Conservation (phyloP, 1,140 invertebrate species). For the Diploscapter pachys region DNA sequence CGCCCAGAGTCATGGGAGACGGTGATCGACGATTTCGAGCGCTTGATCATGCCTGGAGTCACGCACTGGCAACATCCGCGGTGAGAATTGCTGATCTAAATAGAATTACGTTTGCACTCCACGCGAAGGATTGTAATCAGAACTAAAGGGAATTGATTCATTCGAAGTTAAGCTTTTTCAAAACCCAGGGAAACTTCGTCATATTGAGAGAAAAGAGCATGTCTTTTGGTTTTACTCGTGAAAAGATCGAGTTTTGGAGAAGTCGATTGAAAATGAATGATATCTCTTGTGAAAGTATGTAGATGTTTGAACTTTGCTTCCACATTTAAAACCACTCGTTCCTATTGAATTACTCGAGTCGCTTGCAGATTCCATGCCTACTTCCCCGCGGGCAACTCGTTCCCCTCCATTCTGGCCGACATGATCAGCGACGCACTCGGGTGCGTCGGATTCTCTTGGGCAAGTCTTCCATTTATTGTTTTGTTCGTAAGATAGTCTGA, state of each 20-base stretch:
- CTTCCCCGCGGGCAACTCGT: conserved; percentile 95
- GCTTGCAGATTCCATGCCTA: conserved; percentile 84
- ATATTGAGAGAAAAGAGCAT: too few species aligned
- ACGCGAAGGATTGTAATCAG: neutral
- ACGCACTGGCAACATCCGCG: conserved; percentile 97
- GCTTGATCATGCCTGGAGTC: conserved; percentile 94
- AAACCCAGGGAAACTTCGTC: neutral
- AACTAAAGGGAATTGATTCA: neutral
- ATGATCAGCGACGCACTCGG: conserved; percentile 92
- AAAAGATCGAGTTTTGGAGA: too few species aligned
- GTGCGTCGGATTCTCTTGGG: conserved; percentile 98
- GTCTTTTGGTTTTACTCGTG: too few species aligned
- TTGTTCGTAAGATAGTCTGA: too few species aligned
- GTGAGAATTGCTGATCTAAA: neutral
- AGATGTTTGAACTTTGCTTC: too few species aligned
- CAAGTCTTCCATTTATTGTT: conserved; percentile 60
- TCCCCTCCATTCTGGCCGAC: conserved; percentile 93
- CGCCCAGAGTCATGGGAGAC: conserved; percentile 82
- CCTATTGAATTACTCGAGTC: too few species aligned
- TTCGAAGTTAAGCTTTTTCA: neutral
- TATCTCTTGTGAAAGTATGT: too few species aligned
- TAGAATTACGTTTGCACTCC: neutral
- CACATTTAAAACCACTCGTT: too few species aligned
- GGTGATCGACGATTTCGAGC: conserved; percentile 89
- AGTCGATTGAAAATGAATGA: too few species aligned